These are phyloP conservation scores for Slavum lentiscoides DNA, from an alignment of 2,888 invertebrate genomes.

Conservation along the genomic window DNA sequence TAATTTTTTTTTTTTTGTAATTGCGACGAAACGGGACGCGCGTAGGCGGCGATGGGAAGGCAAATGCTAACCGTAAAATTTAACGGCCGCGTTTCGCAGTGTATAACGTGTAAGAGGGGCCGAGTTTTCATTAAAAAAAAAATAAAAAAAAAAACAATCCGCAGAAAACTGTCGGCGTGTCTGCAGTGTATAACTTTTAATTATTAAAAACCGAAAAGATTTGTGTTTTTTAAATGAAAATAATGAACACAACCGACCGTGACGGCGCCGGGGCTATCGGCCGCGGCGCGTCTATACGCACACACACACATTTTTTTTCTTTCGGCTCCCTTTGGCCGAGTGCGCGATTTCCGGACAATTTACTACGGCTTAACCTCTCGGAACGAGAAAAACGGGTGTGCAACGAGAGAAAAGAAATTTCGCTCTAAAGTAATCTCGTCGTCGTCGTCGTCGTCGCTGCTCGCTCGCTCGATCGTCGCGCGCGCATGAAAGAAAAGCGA, in stretches of 20 bases:
- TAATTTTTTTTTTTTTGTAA: not conserved
- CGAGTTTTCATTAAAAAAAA: slow-evolving; percentile 27
- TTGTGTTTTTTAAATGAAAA: slow-evolving; percentile 35
- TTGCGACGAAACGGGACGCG: not conserved
- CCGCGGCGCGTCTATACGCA: not conserved
- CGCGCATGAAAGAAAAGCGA: slow-evolving; percentile 29
- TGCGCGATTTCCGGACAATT: slow-evolving; percentile 48
- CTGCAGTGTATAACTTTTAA: slow-evolving; percentile 18
- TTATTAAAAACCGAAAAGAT: slow-evolving; percentile 52
- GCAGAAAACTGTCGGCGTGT: slow-evolving; percentile 6
- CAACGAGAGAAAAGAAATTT: slow-evolving; percentile 31
- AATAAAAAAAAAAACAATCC: not conserved
- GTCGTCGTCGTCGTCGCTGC: not conserved
- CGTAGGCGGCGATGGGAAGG: not conserved
- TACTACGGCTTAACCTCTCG: slow-evolving; percentile 47
- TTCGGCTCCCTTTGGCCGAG: slow-evolving; percentile 11
- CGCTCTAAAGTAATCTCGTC: slow-evolving; percentile 38
- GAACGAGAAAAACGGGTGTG: slow-evolving; percentile 5
- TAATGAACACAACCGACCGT: slow-evolving; percentile 45
- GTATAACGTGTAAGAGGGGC: not conserved
- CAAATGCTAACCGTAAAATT: slow-evolving; percentile 35
- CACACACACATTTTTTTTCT: not conserved
- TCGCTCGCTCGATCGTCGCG: not conserved
- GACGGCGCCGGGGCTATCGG: slow-evolving; percentile 9
- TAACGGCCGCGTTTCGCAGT: slow-evolving; percentile 11